Evolutionary conservation across 1,140 invertebrate species (phyloP).

Genomic region (Pseudomyrmex gracilis): DNA sequence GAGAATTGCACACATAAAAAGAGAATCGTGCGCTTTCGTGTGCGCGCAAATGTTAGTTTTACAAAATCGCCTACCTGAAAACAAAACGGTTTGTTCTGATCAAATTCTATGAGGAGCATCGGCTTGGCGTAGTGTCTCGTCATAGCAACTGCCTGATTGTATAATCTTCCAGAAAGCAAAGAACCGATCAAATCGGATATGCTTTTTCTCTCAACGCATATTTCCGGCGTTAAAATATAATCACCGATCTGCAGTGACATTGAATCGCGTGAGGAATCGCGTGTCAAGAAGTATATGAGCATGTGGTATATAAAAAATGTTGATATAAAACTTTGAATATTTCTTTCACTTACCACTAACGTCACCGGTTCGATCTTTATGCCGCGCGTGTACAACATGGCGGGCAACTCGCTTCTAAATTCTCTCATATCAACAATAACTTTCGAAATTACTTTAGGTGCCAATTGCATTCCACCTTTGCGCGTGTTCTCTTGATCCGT

Average conservation of each 20-base stretch:
- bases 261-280: conserved; percentile 22
- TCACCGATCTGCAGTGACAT: conserved; percentile 92
- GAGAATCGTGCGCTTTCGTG: background rate
- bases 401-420: conserved; percentile 98
- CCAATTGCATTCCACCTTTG: conserved; percentile 87
- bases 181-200: conserved; percentile 99
- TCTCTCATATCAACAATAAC: conserved; percentile 99
- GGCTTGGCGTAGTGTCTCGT: conserved; percentile 94
- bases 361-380: conserved; percentile 97
- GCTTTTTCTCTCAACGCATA: conserved; percentile 98
- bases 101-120: conserved; percentile 98
- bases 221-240: conserved; percentile 98
- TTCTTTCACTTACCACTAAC: conserved; percentile 88
- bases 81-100: conserved; percentile 96
- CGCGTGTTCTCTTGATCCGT: conserved; percentile 86
- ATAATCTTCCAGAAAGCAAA: conserved; percentile 96
- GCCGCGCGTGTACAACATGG: conserved; percentile 96
- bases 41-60: background rate
- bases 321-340: conserved; percentile 18
- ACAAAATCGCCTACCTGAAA: conserved; percentile 89
- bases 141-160: conserved; percentile 97
- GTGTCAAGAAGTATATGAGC: conserved; percentile 6
- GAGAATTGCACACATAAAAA: background rate
- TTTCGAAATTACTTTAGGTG: conserved; percentile 83
- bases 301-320: conserved; percentile 2